Evolutionary conservation across 2,797 vertebrate species (phyloP).

Genomic region (Pseudomugil tenellus): DNA sequence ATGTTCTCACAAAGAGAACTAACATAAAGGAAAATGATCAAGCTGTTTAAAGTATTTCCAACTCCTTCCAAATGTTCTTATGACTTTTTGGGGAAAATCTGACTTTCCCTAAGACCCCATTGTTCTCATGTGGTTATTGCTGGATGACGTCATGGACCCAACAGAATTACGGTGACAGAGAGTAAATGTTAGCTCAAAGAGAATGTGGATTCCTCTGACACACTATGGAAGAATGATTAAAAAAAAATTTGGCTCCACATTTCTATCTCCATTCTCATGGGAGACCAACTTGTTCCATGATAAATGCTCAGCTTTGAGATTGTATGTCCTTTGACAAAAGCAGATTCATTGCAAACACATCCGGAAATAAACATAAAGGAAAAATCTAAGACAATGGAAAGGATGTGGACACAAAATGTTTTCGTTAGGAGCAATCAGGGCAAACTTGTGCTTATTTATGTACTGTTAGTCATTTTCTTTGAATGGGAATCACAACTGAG

Average conservation of each 20-base stretch:
- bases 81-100: conserved; percentile 53
- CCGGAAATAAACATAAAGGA: conserved; percentile 57
- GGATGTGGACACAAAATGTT: conserved; percentile 26
- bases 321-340: conserved; percentile 47
- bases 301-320: conserved; percentile 35
- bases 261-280: conserved; percentile 50
- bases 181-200: conserved; percentile 55
- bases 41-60: conserved; percentile 53
- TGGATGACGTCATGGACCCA: conserved; percentile 71
- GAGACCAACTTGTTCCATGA: conserved; percentile 53
- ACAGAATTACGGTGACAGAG: conserved; percentile 66
- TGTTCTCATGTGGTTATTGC: conserved; percentile 65
- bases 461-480: conserved; percentile 63
- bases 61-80: conserved; percentile 71
- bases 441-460: conserved; percentile 24
- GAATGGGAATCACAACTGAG: conserved; percentile 41
- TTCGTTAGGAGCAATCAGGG: conserved; percentile 48
- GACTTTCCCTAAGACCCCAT: conserved; percentile 30
- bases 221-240: conserved; percentile 69
- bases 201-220: conserved; percentile 66
- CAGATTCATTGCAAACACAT: conserved; percentile 47
- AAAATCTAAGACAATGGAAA: conserved; percentile 59
- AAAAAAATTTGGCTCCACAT: conserved; percentile 51
- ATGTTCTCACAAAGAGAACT: conserved; percentile 54
- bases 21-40: conserved; percentile 59